Evolutionary conservation across 2,113 vertebrate species (phyloP).

Genomic region (Blennius ocellaris): DNA sequence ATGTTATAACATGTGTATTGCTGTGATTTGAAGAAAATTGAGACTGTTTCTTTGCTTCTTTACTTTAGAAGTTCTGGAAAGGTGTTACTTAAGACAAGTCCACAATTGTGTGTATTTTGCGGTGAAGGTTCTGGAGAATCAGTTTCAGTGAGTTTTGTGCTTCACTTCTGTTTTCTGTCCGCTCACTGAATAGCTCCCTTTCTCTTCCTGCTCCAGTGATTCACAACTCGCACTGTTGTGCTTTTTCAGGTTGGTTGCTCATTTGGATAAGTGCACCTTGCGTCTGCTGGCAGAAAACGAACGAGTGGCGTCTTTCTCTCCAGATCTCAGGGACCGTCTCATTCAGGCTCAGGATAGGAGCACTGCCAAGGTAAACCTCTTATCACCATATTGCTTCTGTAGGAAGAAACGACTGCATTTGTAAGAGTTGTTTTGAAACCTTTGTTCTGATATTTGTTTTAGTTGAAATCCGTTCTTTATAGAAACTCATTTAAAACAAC

Average conservation of each 20-base stretch:
- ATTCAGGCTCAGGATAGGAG: slow-evolving; percentile 88
- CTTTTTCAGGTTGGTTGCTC: slow-evolving; percentile 86
- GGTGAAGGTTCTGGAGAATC: slow-evolving; percentile 91
- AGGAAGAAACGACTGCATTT: not conserved
- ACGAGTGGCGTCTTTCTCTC: slow-evolving; percentile 90
- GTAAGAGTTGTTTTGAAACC: not conserved
- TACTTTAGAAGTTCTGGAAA: slow-evolving; percentile 85
- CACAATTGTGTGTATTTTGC: slow-evolving; percentile 99
- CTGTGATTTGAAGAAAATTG: not conserved
- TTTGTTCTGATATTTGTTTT: not conserved
- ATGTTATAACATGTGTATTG: not conserved
- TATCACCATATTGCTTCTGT: not conserved
- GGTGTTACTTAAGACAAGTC: slow-evolving; percentile 88
- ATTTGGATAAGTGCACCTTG: slow-evolving; percentile 91
- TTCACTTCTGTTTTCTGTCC: not conserved
- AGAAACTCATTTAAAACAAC: no score
- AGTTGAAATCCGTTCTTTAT: not conserved
- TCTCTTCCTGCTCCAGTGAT: not conserved
- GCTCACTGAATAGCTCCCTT: not conserved
- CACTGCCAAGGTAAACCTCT: slow-evolving; percentile 87
- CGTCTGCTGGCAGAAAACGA: slow-evolving; percentile 96
- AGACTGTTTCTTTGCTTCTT: not conserved
- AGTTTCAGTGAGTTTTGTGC: slow-evolving; percentile 89
- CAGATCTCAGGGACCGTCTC: slow-evolving; percentile 87
- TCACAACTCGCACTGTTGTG: not conserved